Base-by-base conservation (phyloP, 2,113 vertebrate species). In the Dipodomys stephensi region DNA sequence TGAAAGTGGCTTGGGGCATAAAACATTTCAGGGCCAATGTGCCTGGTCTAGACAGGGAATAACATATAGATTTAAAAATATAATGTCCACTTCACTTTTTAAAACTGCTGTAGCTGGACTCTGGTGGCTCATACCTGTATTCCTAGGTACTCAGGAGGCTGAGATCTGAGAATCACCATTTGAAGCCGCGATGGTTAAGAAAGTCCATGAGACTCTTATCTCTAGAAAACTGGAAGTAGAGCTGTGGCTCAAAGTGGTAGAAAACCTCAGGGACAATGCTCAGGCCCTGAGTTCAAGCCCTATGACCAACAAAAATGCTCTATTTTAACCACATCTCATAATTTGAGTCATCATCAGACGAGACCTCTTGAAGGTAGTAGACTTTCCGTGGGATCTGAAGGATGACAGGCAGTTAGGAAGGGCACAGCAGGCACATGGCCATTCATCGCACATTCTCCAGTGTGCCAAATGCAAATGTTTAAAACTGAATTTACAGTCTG, bases 41-140 rank as follows among this genome's bases (percentile, higher is more conserved):
- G 3, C 35, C 65, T 69, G n/a, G 3, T 93, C 62, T 69, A n/a
- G 28, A 64, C 35, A 62, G n/a, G 79, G 35, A 32, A 39, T 18
- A 64, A 1, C 10, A 67, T 84, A 32, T 16, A 87, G 23, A 57
- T 85, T 30, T 20, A 83, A 65, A 64, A 73, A 6, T 23, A 32
- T 44, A 69, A 76, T 27, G 25, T 82, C 78, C 16, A 64, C 65
- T 65, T 94, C 39, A 57, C 4, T 85, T 92, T 79, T 79, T 83
- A 49, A 76, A 94, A 92, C 39, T 39, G 6, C 23, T 65, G 2
- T 46, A 35, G 35, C 9, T 67, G 5, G 3, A 27, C 9, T 3
- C 65, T 57, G 53, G 13, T 57, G 53, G 15, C 15, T 57, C 53
- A 57, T 57, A 13, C 49, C 53, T 57, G 15, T 57, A 57, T 2